Percentiles rank a stretch among this genome's conserved stretches.
These are phyloP conservation scores for Heterotis niloticus DNA, from an alignment of 2,113 vertebrate genomes.

Conservation along the genomic window DNA sequence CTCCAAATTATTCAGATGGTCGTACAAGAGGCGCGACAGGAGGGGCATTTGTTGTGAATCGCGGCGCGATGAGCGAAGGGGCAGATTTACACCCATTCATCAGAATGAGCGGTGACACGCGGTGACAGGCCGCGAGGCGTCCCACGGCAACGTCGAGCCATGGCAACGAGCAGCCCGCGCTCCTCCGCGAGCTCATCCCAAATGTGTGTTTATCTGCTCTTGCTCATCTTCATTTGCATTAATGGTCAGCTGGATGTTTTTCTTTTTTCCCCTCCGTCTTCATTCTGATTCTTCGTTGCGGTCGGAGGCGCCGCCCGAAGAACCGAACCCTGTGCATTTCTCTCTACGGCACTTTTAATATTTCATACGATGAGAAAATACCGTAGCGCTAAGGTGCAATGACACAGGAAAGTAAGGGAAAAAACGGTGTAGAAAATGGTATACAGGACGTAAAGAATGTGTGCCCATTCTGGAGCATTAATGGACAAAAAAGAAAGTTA, in stretches of 20 bases:
- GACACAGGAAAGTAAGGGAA: no score
- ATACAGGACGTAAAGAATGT: no score
- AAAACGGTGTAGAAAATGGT: no score
- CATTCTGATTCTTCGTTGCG: background rate
- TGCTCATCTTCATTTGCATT: background rate
- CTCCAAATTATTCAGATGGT: conserved; percentile 80
- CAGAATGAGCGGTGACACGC: conserved; percentile 68
- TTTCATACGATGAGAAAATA: conserved; percentile 5
- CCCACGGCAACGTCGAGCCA: background rate
- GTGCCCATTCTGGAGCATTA: background rate
- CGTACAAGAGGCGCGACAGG: conserved; percentile 65
- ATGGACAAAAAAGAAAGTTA: background rate
- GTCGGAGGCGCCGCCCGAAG: no score
- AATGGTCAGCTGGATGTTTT: background rate
- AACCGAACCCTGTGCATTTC: background rate
- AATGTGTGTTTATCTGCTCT: background rate
- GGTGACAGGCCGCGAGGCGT: conserved; percentile 49
- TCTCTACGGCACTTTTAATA: no score
- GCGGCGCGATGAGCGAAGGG: conserved; percentile 29
- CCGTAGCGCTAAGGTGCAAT: background rate
- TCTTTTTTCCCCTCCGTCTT: background rate
- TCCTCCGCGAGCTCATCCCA: background rate
- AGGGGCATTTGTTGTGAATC: conserved; percentile 32
- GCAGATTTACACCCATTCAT: conserved; percentile 69
- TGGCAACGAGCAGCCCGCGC: background rate